Conservation (phyloP, 92 coral and sea anemone genomes). For the Siderastrea siderea region DNA sequence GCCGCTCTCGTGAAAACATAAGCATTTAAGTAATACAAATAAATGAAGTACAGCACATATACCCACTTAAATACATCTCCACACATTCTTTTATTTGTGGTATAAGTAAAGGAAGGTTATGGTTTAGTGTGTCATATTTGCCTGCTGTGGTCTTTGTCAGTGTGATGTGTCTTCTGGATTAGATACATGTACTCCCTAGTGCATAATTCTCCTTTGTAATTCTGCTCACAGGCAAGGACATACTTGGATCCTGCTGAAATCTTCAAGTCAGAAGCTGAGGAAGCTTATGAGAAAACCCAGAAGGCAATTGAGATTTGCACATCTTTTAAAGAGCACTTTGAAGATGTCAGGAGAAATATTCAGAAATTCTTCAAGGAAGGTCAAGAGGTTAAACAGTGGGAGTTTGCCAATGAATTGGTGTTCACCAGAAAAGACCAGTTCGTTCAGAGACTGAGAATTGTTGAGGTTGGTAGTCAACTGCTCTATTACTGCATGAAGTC, state of each 20-base stretch:
- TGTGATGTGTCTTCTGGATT: neutral
- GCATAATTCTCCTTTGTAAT: neutral
- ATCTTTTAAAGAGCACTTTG: slow-evolving; percentile 86
- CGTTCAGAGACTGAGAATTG: slow-evolving; percentile 86
- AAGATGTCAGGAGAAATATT: slow-evolving; percentile 88
- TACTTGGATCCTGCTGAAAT: slow-evolving; percentile 97
- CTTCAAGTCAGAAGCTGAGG: slow-evolving; percentile 97
- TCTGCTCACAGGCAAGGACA: slow-evolving; percentile 79
- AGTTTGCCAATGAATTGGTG: slow-evolving; percentile 93
- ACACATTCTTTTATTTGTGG: no score
- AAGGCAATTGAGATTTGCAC: slow-evolving; percentile 86
- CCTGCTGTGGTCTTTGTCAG: no score
- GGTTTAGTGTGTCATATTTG: no score
- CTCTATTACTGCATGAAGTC: neutral
- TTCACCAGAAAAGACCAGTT: slow-evolving; percentile 96
- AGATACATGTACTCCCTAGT: neutral
- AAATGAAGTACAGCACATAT: no score
- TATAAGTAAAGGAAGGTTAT: no score
- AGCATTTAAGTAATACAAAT: no score
- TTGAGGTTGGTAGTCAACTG: slow-evolving; percentile 74
- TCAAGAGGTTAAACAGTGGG: slow-evolving; percentile 94
- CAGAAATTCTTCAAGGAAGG: slow-evolving; percentile 90
- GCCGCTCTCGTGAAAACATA: no score
- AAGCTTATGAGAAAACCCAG: slow-evolving; percentile 89
- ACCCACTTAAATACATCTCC: no score